phyloP scores from a whole-genome alignment of 2,113 vertebrate genomes.

The Zingel zingel region DNA sequence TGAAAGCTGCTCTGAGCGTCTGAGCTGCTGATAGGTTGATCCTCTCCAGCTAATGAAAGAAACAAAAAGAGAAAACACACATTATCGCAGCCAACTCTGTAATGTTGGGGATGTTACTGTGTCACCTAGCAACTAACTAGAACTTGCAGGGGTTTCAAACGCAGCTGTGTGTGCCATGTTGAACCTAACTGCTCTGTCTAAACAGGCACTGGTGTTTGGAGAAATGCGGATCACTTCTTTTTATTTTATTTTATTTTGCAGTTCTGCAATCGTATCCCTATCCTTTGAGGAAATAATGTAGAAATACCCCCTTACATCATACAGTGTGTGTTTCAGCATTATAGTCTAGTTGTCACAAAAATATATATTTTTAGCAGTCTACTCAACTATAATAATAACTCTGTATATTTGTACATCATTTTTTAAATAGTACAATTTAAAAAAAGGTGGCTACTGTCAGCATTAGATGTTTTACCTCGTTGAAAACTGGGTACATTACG shows the following conservation, averaged over 20 bases:
- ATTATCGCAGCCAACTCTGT: slow-evolving; percentile 3
- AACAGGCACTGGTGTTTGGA: no score
- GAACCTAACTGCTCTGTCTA: no score
- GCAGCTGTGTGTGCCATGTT: no score
- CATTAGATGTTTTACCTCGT: slow-evolving; percentile 85
- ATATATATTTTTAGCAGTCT: neutral
- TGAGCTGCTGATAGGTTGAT: slow-evolving; percentile 98
- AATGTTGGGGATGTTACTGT: neutral
- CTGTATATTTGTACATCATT: neutral
- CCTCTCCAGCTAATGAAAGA: slow-evolving; percentile 90
- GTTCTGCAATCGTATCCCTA: neutral
- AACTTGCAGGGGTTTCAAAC: neutral
- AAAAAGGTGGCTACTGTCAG: neutral
- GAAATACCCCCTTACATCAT: neutral
- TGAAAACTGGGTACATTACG: slow-evolving; percentile 99
- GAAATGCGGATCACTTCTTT: no score
- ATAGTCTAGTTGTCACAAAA: neutral
- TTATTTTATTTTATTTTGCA: neutral
- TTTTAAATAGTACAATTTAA: neutral
- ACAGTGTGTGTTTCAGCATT: neutral
- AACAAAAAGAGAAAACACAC: slow-evolving; percentile 14
- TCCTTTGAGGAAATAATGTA: neutral
- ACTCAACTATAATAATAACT: neutral
- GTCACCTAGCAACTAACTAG: neutral
- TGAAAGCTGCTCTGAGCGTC: slow-evolving; percentile 97